Percentiles rank a stretch among this genome's conserved stretches.
These are phyloP conservation scores for Lutjanus erythropterus DNA, from an alignment of 2,113 vertebrate genomes.

Conservation along the genomic window DNA sequence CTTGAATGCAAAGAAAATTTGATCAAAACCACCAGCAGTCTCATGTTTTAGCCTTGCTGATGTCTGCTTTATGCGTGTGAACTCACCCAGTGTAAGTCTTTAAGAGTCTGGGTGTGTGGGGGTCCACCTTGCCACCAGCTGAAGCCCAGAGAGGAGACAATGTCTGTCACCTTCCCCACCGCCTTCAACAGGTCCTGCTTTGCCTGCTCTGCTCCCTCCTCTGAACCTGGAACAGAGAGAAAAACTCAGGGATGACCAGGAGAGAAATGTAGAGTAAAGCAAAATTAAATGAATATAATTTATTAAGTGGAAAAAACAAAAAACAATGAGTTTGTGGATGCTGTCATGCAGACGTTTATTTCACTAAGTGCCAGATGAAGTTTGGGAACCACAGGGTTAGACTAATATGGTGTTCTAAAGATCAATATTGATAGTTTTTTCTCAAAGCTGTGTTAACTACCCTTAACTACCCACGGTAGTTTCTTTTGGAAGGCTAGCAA, in stretches of 20 bases:
- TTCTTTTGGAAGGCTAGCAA: too few species aligned
- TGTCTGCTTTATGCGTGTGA: background rate
- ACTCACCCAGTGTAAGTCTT: constrained; percentile 87
- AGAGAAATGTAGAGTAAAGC: too few species aligned
- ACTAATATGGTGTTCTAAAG: background rate
- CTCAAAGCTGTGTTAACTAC: background rate
- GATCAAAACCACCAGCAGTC: background rate
- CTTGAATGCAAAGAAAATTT: background rate
- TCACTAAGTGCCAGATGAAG: too few species aligned
- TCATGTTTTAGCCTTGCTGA: background rate
- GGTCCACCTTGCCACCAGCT: constrained; percentile 92
- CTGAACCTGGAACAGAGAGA: constrained; percentile 86
- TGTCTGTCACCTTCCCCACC: constrained; percentile 86
- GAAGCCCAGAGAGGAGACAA: constrained; percentile 89
- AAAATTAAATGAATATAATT: too few species aligned
- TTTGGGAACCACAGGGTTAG: too few species aligned
- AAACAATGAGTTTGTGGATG: too few species aligned
- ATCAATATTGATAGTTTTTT: background rate
- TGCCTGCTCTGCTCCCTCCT: constrained; percentile 83
- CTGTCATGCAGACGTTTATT: too few species aligned
- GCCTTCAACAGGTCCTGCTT: constrained; percentile 80
- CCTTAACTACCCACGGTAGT: too few species aligned
- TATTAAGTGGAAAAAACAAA: too few species aligned
- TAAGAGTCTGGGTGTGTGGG: constrained; percentile 86
- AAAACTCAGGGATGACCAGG: too few species aligned